These are phyloP conservation scores for Syngnathus floridae DNA, from an alignment of 2,113 vertebrate genomes.

Conservation along the genomic window DNA sequence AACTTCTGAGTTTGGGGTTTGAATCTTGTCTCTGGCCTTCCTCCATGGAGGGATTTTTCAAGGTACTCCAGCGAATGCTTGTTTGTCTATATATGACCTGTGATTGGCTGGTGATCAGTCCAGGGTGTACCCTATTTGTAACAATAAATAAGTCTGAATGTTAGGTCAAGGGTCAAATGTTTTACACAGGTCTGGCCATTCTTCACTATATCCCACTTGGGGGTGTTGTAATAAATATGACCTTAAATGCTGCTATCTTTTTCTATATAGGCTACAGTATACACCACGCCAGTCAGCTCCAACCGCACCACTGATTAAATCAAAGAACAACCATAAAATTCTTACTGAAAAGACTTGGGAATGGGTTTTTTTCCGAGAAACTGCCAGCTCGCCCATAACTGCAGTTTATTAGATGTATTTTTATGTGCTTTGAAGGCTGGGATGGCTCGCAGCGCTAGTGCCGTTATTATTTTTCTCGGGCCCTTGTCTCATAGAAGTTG, in stretches of 20 bases:
- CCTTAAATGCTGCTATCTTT: slow-evolving; percentile 10
- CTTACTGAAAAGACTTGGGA: slow-evolving; percentile 20
- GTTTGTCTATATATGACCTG: background rate
- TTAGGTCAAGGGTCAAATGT: background rate
- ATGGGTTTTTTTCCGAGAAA: slow-evolving; percentile 23
- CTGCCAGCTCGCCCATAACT: slow-evolving; percentile 46
- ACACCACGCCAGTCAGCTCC: background rate
- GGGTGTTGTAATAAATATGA: slow-evolving; percentile 8
- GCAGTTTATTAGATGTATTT: slow-evolving; percentile 57
- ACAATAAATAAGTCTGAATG: background rate
- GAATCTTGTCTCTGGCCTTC: background rate
- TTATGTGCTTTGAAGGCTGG: slow-evolving; percentile 49
- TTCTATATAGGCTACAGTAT: slow-evolving; percentile 4
- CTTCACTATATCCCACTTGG: slow-evolving; percentile 15
- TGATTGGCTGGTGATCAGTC: background rate
- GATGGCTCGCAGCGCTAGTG: slow-evolving; percentile 46
- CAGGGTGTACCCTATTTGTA: background rate
- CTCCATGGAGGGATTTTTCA: background rate
- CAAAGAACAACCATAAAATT: slow-evolving; percentile 35
- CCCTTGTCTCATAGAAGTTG: slow-evolving; percentile 29
- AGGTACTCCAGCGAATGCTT: too few species aligned
- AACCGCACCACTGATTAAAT: slow-evolving; percentile 33
- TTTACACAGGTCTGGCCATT: background rate
- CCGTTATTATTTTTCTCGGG: slow-evolving; percentile 21
- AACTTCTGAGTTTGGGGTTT: background rate